A percentile compares a stretch with the other conserved stretches of the same genome.
Evolutionary conservation across 2,113 vertebrate genomes (phyloP).

Genomic region (Ctenomys sociabilis): DNA sequence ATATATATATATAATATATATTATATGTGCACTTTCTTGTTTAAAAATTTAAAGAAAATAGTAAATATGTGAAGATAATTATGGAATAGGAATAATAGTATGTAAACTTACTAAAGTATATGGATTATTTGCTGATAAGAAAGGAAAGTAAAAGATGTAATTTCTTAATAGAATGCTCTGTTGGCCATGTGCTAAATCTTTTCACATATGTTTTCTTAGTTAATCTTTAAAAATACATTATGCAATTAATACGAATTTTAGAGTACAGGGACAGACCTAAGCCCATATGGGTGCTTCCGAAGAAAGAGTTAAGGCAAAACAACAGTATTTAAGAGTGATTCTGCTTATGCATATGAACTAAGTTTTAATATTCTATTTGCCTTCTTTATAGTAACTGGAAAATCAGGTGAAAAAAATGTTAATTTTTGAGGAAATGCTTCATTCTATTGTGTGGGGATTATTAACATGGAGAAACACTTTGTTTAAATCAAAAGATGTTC

Average conservation of each 20-base stretch:
- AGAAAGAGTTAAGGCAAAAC: background rate
- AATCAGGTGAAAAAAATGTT: background rate
- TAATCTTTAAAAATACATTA: background rate
- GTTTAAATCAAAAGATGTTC: background rate
- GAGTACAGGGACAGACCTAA: background rate
- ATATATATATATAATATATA: background rate
- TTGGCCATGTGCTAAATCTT: slow-evolving; percentile 23
- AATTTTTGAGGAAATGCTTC: background rate
- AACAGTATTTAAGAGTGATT: background rate
- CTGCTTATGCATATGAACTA: background rate
- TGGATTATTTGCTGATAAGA: background rate
- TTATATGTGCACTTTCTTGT: background rate
- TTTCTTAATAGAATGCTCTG: background rate
- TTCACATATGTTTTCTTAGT: slow-evolving; percentile 23
- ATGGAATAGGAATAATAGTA: background rate
- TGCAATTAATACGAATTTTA: background rate
- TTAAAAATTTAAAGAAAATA: background rate
- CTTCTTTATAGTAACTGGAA: background rate
- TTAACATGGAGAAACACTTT: background rate
- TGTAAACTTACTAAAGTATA: background rate
- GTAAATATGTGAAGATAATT: background rate
- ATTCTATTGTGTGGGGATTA: background rate
- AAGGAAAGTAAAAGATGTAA: background rate
- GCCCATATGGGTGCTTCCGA: background rate
- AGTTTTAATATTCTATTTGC: background rate